Evolutionary conservation across 2,888 invertebrate species (phyloP), one percentile per base, ranked within the genome.

Genomic region (Parochlus steinenii): DNA sequence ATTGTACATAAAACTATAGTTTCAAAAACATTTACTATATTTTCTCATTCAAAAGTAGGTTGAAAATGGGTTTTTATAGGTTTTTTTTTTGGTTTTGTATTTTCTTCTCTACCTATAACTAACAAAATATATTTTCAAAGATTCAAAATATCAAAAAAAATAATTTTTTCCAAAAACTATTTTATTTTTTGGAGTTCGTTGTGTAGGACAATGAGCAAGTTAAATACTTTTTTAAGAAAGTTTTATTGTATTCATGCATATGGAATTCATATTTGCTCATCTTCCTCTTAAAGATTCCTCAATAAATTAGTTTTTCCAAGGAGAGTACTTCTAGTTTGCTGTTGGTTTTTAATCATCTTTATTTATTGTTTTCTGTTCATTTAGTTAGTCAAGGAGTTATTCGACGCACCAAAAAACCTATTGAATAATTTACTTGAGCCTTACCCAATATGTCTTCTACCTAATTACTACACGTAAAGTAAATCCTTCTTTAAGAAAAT

Each of bases 81-180:
- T 29, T 6, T 12, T 15, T 14, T 29, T 14, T 6, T 10, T n/a
- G 7, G 17, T 29, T 17, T 17, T 18, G 17, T 30, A 32, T 29
- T 12, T 12, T 25, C 7, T n/a, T 25, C 25, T 6, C 18, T 11
- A 16, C 6, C 6, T 11, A 29, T 29, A 11, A 17, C 17, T 18
- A 16, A 6, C 3, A 29, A 29, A 11, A 5, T 14, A 14, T 27
- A 16, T 33, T 20, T 26, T 26, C 14, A 33, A 33, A 27, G 8
- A 16, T 15, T 19, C 25, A 20, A 33, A 22, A 14, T 17, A 17
- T 35, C 19, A 35, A 17, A 31, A 18, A 36, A 11, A 25, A 11
- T 25, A n/a, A 25, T 12, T 5, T 25, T 23, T 25, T 23, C 11
- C 23, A n/a, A 10, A 23, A 23, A 23, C 10, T 11, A n/a, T 23